Base-by-base conservation (phyloP, 2,888 invertebrate species). In the Drosophila mimica region DNA sequence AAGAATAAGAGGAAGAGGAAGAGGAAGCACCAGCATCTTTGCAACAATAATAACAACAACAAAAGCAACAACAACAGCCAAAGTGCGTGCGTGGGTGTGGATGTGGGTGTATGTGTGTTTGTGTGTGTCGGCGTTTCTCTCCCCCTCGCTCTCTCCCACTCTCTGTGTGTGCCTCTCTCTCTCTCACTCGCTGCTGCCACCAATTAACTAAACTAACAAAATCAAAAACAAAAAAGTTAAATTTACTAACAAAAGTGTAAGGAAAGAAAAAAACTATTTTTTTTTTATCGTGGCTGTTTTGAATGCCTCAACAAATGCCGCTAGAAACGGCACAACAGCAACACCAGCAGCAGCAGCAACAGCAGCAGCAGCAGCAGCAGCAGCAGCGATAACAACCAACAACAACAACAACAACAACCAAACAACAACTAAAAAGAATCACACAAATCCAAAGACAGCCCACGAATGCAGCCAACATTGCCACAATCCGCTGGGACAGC, bases 401-500 rank as follows among this genome's bases (percentile, higher is more conserved):
- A 28, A 33, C 25, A 70, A 36, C 48, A 38, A 66, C 40, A 38
- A 53, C 25, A 46, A 46, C 56, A 62, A 40, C 38, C 38, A 64
- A 72, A 33, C 34, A 70, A 54, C 54, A 8, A 51, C 7, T n/a
- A n/a, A 38, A 52, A 59, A 36, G 69, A 73, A 68, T 71, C 46
- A 54, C 61, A 67, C 61, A 67, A 68, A 65, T 57, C 67, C 58
- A 70, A 60, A 71, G 65, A 86, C 82, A 89, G 82, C 87, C 83
- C 84, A 85, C 96, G 95, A 94, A 96, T 96, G 96, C 96, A 96
- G 96, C 96, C 96, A 93, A 95, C 96, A 94, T 95, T 96, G 95
- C 95, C 96, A 95, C 94, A 94, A 93, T 94, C 94, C 92, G 93
- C 93, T 90, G 95, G 95, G 95, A 95, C 96, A 94, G 95, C 95